phyloP scores from a whole-genome alignment of 2,888 invertebrate species.

The Isotomurus palustris region DNA sequence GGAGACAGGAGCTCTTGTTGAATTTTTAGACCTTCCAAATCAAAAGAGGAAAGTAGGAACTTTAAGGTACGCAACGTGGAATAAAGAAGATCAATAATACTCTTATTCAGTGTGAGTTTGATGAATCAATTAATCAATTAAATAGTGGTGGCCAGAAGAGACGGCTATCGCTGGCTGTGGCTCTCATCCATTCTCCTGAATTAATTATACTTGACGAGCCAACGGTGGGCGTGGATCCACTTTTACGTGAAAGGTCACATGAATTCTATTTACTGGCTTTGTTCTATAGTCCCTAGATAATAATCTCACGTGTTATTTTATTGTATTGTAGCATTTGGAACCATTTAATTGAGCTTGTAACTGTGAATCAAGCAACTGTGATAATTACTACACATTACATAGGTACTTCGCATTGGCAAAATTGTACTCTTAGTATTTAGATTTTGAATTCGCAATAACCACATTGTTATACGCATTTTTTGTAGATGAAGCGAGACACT shows the following conservation, averaged over 20 bases:
- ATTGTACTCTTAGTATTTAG: too few species aligned
- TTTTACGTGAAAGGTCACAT: not conserved
- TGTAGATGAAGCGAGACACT: slow-evolving; percentile 1
- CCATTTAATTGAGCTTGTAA: slow-evolving; percentile 2
- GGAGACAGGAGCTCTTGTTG: not conserved
- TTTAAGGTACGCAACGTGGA: not conserved
- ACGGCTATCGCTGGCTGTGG: slow-evolving; percentile 51
- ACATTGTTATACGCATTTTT: too few species aligned
- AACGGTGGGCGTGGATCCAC: slow-evolving; percentile 1
- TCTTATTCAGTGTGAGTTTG: too few species aligned
- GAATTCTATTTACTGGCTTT: not conserved
- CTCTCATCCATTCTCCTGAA: slow-evolving; percentile 51
- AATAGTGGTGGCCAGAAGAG: slow-evolving; percentile 49
- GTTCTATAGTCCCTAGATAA: not conserved
- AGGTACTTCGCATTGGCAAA: too few species aligned
- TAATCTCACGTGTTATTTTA: not conserved
- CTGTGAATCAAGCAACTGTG: not conserved
- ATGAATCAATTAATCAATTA: too few species aligned
- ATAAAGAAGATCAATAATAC: not conserved
- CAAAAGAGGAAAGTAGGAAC: not conserved
- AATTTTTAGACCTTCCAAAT: not conserved
- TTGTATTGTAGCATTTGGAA: slow-evolving; percentile 12
- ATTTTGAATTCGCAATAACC: too few species aligned
- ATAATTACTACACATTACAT: slow-evolving; percentile 20
- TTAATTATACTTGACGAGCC: slow-evolving; percentile 63